These are phyloP conservation scores for Falco berigora DNA, from an alignment of 2,797 vertebrate species.

Conservation along the genomic window DNA sequence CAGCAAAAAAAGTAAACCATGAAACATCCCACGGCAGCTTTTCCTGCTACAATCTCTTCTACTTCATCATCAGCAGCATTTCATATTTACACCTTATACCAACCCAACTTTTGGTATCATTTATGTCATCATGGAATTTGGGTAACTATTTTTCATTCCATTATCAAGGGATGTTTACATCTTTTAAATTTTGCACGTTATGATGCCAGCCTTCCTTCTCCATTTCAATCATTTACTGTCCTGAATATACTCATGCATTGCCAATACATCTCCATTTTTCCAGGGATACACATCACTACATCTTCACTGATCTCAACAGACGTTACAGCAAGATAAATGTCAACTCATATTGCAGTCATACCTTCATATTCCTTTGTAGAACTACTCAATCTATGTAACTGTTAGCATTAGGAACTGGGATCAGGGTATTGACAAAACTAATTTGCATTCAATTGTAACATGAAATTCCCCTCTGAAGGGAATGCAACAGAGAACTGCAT, in stretches of 20 bases:
- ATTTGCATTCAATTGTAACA: neutral
- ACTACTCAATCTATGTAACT: neutral
- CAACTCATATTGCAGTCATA: neutral
- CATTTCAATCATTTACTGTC: neutral
- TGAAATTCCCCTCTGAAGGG: neutral
- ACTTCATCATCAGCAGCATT: neutral
- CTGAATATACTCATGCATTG: neutral
- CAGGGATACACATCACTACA: neutral
- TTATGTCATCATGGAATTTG: neutral
- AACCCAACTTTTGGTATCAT: neutral
- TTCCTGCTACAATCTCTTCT: neutral
- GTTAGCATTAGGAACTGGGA: neutral
- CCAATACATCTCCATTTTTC: neutral
- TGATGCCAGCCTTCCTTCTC: neutral
- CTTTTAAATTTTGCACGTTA: neutral
- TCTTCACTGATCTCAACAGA: neutral
- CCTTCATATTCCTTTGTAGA: neutral
- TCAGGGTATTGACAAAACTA: neutral
- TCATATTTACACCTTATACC: neutral
- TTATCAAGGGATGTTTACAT: neutral
- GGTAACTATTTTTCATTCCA: neutral
- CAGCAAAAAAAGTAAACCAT: neutral
- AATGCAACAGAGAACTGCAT: neutral
- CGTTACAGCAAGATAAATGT: neutral
- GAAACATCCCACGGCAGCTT: neutral